Percentiles rank a stretch among this genome's conserved stretches.
Evolutionary conservation across 2,113 vertebrate genomes (phyloP).

Genomic region (Rutilus rutilus): DNA sequence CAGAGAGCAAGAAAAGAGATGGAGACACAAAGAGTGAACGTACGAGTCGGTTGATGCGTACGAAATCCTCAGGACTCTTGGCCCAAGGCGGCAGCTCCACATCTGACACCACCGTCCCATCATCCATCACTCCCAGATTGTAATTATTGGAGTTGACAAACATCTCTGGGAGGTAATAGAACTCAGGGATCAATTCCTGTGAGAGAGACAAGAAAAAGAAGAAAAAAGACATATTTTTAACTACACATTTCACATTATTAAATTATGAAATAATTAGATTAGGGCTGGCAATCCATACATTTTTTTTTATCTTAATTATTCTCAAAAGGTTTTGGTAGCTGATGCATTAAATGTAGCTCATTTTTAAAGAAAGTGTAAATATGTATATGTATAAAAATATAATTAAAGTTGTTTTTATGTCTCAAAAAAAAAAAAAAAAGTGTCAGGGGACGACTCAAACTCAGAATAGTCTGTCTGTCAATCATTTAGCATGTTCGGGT

Average conservation of each 20-base stretch:
- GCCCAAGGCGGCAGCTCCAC: conserved; percentile 98
- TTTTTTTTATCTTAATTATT: not conserved
- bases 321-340: not conserved
- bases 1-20: not conserved
- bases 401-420: no score
- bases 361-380: not conserved
- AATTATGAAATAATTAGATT: not conserved
- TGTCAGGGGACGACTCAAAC: no score
- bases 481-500: no score
- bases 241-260: not conserved
- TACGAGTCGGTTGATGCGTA: conserved; percentile 95
- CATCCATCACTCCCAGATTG: conserved; percentile 98
- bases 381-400: not conserved
- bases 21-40: conserved; percentile 36
- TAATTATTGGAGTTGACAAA: conserved; percentile 97
- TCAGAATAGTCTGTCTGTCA: no score
- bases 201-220: conserved; percentile 50
- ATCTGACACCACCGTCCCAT: conserved; percentile 91
- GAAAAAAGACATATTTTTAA: not conserved
- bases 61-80: conserved; percentile 96
- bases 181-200: conserved; percentile 98
- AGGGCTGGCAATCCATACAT: not conserved
- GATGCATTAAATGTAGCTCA: not conserved
- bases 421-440: no score
- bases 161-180: conserved; percentile 99